Evolutionary conservation across 2,113 vertebrate species (phyloP).

Genomic region (Motacilla alba): DNA sequence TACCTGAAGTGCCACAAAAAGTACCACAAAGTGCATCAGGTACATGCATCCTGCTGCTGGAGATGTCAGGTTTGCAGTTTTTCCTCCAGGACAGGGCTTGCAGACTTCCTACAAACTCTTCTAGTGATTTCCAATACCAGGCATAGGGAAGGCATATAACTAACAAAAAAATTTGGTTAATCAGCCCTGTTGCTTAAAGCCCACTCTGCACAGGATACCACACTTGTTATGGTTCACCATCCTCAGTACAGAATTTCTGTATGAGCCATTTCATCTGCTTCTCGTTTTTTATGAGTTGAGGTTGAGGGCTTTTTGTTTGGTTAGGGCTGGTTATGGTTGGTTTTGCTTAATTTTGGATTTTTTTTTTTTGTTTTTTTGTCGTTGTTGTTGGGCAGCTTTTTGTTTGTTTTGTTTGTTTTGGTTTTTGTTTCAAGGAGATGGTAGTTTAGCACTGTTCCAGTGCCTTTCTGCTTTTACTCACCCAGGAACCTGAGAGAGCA

Average conservation of each 20-base stretch:
- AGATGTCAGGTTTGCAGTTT: not conserved
- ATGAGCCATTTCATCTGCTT: not conserved
- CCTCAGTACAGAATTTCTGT: not conserved
- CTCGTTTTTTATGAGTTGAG: not conserved
- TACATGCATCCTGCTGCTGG: not conserved
- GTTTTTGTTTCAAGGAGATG: not conserved
- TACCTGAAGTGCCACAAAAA: too few species aligned
- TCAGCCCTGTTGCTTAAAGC: not conserved
- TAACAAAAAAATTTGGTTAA: not conserved
- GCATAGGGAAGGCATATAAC: not conserved
- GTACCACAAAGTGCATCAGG: not conserved
- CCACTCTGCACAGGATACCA: not conserved
- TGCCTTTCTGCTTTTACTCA: not conserved
- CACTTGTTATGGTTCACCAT: not conserved
- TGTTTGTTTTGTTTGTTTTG: not conserved
- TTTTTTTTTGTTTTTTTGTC: not conserved
- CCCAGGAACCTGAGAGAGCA: not conserved
- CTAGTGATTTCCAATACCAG: not conserved
- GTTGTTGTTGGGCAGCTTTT: not conserved
- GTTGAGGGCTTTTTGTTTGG: not conserved
- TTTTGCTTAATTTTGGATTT: not conserved
- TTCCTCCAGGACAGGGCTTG: not conserved
- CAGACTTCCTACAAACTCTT: not conserved
- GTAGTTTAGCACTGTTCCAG: not conserved
- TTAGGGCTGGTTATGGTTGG: not conserved